phyloP scores from a whole-genome alignment of 2,113 vertebrate species.

The Pangasianodon hypophthalmus region DNA sequence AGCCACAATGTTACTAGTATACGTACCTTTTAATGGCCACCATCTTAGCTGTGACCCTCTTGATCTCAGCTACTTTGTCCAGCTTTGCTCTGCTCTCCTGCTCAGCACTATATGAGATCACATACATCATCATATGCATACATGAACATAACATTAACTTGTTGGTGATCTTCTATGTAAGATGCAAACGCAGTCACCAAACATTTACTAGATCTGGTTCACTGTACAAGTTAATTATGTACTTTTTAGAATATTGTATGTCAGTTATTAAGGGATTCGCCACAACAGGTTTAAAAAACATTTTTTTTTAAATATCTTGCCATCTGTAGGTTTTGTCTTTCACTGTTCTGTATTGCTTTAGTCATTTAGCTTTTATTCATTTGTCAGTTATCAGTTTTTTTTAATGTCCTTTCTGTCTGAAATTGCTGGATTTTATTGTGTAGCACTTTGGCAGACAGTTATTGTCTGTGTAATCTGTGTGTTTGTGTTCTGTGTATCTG shows the following conservation, averaged over 20 bases:
- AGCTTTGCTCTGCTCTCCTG: slow-evolving; percentile 79
- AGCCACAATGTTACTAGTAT: background rate
- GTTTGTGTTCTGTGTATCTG: background rate
- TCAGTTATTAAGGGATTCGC: background rate
- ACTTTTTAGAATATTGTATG: background rate
- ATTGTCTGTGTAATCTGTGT: too few relatives aligned
- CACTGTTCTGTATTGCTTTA: background rate
- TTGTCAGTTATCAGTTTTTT: background rate
- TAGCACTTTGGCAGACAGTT: too few relatives aligned
- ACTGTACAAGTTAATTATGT: background rate
- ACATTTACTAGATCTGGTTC: background rate
- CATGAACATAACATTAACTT: background rate
- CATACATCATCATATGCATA: background rate
- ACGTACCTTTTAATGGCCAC: slow-evolving; percentile 45
- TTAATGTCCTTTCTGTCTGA: background rate
- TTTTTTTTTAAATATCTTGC: background rate
- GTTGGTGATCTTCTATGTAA: background rate
- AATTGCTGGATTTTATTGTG: background rate
- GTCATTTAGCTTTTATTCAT: background rate
- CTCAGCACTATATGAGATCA: slow-evolving; percentile 75
- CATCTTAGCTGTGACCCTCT: slow-evolving; percentile 77
- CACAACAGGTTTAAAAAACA: background rate
- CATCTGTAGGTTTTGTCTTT: background rate
- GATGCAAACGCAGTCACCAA: background rate
- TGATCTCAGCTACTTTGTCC: slow-evolving; percentile 80